Evolutionary conservation across 2,888 invertebrate species (phyloP), one percentile per base, ranked within the genome.

Genomic region (Dendrolimus houi): DNA sequence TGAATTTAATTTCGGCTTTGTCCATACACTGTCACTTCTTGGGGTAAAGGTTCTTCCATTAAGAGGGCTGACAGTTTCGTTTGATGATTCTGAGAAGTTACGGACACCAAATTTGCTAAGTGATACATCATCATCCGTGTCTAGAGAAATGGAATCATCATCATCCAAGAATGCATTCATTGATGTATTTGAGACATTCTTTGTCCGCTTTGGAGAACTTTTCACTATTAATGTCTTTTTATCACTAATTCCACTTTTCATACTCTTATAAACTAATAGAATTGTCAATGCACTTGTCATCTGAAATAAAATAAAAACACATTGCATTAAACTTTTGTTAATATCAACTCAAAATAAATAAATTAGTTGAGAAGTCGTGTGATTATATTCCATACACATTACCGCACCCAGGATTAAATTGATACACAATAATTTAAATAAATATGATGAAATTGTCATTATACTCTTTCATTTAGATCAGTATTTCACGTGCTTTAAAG

Each of bases 111-210:
- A 89, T 74, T 88, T 87, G 66, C 84, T 81, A 1, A 90, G 67
- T 41, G 89, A 89, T 10, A 90, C 88, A 68, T 90, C 89, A 64
- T 89, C 87, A 64, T 88, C 89, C 2, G 87, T 86, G 56, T 90
- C 90, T 56, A 83, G 68, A 55, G 76, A 75, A 61, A 75, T 67
- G 57, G 67, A 67, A 56, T 87, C 84, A 40, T 85, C 84, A 54
- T 80, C 79, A 8, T 82, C 78, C 56, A 74, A 63, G 52, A 74
- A 63, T 41, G 70, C 68, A 62, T 72, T 79, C n/a, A 67, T 62
- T 29, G 29, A 69, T 47, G 70, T 68, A 59, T 77, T 83, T 2
- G 62, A 59, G 14, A 80, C 63, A 61, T 83, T 85, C 62, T 82
- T 87, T 67, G 77, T 76, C 56, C 70, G 77, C 66, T 77, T 85